Percentiles rank a stretch among this genome's conserved stretches.
phyloP scores from a whole-genome alignment of 2,797 vertebrate genomes.

The Neosilurus mollespiculum region DNA sequence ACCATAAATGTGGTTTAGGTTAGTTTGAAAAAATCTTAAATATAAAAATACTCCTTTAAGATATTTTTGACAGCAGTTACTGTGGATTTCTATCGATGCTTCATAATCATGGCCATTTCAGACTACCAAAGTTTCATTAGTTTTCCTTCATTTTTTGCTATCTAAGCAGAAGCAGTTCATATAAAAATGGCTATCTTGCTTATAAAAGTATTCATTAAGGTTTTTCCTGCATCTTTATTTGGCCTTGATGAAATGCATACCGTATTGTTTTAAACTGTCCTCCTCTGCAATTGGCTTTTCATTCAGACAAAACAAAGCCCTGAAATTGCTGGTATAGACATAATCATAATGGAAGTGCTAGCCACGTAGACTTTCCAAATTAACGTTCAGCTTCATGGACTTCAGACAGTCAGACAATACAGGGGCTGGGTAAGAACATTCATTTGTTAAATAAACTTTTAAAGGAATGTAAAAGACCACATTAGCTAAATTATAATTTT shows the following conservation, averaged over 20 bases:
- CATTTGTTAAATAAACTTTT: slow-evolving; percentile 21
- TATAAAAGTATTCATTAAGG: slow-evolving; percentile 44
- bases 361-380: slow-evolving; percentile 23
- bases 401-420: slow-evolving; percentile 23
- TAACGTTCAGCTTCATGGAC: not conserved
- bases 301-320: slow-evolving; percentile 50
- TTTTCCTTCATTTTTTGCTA: not conserved
- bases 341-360: slow-evolving; percentile 31
- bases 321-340: slow-evolving; percentile 44
- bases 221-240: slow-evolving; percentile 30
- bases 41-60: not conserved
- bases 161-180: slow-evolving; percentile 5
- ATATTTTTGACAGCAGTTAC: not conserved
- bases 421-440: not conserved
- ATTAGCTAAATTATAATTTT: not conserved
- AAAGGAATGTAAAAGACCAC: not conserved
- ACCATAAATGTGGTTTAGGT: not conserved
- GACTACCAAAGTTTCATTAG: not conserved
- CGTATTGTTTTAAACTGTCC: slow-evolving; percentile 26
- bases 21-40: not conserved
- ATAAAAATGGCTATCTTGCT: slow-evolving; percentile 21
- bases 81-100: not conserved
- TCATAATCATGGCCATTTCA: not conserved
- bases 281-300: slow-evolving; percentile 45
- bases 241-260: slow-evolving; percentile 38